A percentile compares a stretch with the other conserved stretches of the same genome.
Evolutionary conservation across 1,140 invertebrate species (phyloP).

Genomic region (Leptinotarsa defecta): DNA sequence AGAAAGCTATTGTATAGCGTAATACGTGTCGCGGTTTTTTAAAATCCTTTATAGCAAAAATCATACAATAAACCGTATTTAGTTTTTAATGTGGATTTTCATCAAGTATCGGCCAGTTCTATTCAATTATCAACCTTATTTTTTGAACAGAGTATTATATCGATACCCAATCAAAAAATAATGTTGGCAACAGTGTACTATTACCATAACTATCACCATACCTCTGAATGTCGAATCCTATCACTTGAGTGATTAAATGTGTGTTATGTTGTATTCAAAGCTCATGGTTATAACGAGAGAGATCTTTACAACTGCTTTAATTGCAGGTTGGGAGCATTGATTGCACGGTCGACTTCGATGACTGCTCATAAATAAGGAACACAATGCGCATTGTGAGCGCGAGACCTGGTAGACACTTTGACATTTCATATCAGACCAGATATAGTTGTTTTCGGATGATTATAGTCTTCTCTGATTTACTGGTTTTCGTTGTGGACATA

Average conservation of each 20-base stretch:
- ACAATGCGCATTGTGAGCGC: background rate
- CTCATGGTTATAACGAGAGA: background rate
- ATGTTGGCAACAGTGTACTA: too few relatives aligned
- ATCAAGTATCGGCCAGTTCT: too few relatives aligned
- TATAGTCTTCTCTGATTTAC: slow-evolving; percentile 1
- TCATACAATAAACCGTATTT: too few relatives aligned
- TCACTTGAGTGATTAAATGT: background rate
- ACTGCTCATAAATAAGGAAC: slow-evolving; percentile 8
- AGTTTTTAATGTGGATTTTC: too few relatives aligned
- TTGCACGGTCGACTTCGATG: slow-evolving; percentile 7
- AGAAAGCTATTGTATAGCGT: too few relatives aligned
- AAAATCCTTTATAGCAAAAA: too few relatives aligned
- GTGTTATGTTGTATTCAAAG: slow-evolving; percentile 3
- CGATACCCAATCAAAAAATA: background rate
- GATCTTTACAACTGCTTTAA: background rate
- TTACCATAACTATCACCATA: background rate
- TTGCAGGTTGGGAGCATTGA: slow-evolving; percentile 7
- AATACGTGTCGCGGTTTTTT: too few relatives aligned
- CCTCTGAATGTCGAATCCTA: background rate
- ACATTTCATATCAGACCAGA: background rate
- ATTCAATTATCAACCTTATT: too few relatives aligned
- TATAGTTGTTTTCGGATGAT: slow-evolving; percentile 1
- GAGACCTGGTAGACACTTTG: background rate
- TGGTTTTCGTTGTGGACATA: background rate
- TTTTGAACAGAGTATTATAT: too few relatives aligned